These are phyloP conservation scores for Struthio camelus DNA, from an alignment of 2,113 vertebrate genomes.

Conservation along the genomic window DNA sequence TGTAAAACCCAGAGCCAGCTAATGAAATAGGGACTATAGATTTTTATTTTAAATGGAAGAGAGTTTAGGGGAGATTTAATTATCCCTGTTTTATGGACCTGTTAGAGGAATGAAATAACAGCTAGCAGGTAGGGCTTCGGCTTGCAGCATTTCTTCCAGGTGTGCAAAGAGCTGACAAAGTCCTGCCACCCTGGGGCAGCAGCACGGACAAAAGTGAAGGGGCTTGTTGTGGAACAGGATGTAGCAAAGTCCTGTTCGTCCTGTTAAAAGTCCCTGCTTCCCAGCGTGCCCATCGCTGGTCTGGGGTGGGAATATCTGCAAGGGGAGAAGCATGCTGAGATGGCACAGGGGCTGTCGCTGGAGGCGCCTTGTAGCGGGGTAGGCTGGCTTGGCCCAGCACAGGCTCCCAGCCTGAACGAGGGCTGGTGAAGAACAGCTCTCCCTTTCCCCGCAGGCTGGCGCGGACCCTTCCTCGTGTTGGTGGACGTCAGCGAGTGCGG, in stretches of 20 bases:
- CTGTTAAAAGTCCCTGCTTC: not conserved
- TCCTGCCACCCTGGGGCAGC: not conserved
- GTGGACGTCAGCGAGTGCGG: fast-evolving
- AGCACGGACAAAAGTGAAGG: not conserved
- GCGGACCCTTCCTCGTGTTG: not conserved
- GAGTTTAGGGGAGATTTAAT: slow-evolving; percentile 65
- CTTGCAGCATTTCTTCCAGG: not conserved
- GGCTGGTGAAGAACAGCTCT: not conserved
- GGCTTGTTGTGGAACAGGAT: not conserved
- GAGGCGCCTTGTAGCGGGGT: not conserved
- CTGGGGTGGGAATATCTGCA: not conserved
- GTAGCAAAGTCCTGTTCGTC: not conserved
- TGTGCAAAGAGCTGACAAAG: not conserved
- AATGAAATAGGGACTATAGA: slow-evolving; percentile 65
- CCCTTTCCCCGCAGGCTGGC: not conserved
- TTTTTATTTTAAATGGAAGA: slow-evolving; percentile 64
- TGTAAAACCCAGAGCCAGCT: slow-evolving; percentile 59
- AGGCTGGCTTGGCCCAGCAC: too few relatives aligned
- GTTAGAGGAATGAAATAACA: slow-evolving; percentile 45
- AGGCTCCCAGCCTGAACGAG: not conserved
- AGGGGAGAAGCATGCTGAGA: not conserved
- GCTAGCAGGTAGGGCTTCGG: slow-evolving; percentile 29
- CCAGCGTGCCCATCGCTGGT: too few relatives aligned
- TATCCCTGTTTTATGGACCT: slow-evolving; percentile 60
- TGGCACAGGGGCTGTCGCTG: not conserved